Evolutionary conservation across 2,113 vertebrate genomes (phyloP).

Genomic region (Cyprinodon brontotheroides): DNA sequence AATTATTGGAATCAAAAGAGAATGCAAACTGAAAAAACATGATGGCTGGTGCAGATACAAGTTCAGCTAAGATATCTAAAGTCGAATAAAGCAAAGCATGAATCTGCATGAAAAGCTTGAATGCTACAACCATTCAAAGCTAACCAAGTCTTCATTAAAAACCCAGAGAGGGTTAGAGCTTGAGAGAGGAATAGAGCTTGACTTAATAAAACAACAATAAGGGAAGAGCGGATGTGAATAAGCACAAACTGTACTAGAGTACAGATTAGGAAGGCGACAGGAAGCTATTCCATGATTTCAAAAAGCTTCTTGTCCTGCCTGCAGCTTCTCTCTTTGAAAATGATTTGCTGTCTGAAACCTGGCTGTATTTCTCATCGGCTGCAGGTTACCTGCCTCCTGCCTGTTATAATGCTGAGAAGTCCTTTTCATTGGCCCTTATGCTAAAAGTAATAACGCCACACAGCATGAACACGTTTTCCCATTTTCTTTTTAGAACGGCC

Average conservation of each 20-base stretch:
- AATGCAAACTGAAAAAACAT: neutral
- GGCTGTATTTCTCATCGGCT: conserved; percentile 5
- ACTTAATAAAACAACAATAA: neutral
- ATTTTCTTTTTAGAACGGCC: neutral
- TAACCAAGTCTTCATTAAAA: neutral
- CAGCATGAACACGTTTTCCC: neutral
- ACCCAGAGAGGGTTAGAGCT: neutral
- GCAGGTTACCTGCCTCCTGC: conserved; percentile 6
- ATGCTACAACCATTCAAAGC: neutral
- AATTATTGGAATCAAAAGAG: neutral
- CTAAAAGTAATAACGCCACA: conserved; percentile 21
- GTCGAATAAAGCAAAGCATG: neutral
- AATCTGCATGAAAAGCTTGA: neutral
- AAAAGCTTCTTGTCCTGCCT: conserved; percentile 17
- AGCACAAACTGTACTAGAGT: neutral
- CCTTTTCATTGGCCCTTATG: conserved; percentile 22
- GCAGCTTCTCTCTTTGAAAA: neutral
- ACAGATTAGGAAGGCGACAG: neutral
- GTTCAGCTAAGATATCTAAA: neutral
- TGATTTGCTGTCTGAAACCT: neutral
- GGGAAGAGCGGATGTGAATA: neutral
- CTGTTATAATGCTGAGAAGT: conserved; percentile 18
- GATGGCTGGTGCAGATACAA: neutral
- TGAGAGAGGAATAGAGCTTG: neutral
- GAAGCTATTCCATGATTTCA: conserved; percentile 1